These are phyloP conservation scores for Pseudomugil gertrudae DNA, from an alignment of 2,797 vertebrate genomes.

Conservation along the genomic window DNA sequence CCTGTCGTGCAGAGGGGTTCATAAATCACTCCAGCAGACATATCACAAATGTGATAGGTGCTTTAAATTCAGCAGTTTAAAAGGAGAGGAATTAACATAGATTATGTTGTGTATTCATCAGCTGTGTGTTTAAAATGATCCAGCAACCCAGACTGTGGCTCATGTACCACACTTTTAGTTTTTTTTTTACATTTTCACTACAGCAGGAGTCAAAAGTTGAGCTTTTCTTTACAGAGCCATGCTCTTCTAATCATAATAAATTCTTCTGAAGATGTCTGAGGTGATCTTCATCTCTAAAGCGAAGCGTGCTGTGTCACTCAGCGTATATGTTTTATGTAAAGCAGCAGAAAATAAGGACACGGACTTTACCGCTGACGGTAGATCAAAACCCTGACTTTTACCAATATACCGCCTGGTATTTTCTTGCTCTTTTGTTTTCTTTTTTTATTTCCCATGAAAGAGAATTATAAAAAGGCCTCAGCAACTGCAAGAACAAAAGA, in stretches of 20 bases:
- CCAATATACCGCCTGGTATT: slow-evolving; percentile 47
- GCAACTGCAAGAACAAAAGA: slow-evolving; percentile 46
- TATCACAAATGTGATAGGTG: slow-evolving; percentile 39
- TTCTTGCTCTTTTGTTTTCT: slow-evolving; percentile 67
- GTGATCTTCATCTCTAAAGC: slow-evolving; percentile 41
- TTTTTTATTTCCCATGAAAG: slow-evolving; percentile 68
- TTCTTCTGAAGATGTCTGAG: slow-evolving; percentile 58
- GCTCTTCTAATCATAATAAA: slow-evolving; percentile 51
- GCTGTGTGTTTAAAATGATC: slow-evolving; percentile 33
- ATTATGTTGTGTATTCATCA: slow-evolving; percentile 67
- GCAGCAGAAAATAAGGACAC: slow-evolving; percentile 36
- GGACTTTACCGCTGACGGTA: slow-evolving; percentile 50
- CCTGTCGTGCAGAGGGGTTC: slow-evolving; percentile 68
- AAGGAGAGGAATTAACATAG: slow-evolving; percentile 62
- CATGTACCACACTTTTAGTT: slow-evolving; percentile 7
- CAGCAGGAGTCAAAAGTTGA: slow-evolving; percentile 39
- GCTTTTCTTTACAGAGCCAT: slow-evolving; percentile 21
- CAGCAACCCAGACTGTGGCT: slow-evolving; percentile 10
- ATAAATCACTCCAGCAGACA: slow-evolving; percentile 70
- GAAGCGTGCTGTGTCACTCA: slow-evolving; percentile 41
- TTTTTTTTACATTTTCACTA: slow-evolving; percentile 14
- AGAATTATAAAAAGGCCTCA: slow-evolving; percentile 70
- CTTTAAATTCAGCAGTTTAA: slow-evolving; percentile 49
- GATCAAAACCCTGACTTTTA: slow-evolving; percentile 60
- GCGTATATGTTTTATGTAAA: slow-evolving; percentile 62